Evolutionary conservation across 2,888 invertebrate genomes (phyloP), one percentile per base, ranked within the genome.

Genomic region (Diloba caeruleocephala): DNA sequence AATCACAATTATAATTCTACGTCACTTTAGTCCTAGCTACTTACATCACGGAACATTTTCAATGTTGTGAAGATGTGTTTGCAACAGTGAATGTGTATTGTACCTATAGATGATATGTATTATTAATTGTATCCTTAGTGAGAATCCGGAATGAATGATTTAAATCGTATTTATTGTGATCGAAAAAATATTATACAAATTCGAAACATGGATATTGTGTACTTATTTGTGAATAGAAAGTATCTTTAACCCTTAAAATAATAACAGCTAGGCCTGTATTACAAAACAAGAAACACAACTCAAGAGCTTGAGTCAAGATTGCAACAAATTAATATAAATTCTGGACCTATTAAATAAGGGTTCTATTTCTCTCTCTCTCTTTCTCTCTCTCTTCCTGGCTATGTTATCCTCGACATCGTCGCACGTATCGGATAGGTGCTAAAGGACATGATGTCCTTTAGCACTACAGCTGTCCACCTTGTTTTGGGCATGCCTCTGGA

Each of bases 21-120:
- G 71, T 78, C 73, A 71, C 66, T 65, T 60, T 68, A 68, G 63
- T 61, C 44, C 42, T 72, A 71, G 56, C 42, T 63, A 53, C 43
- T 46, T 64, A 64, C 61, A 52, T 62, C 61, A 72, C 70, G 62
- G 65, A 75, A 71, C 80, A 77, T 81, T 68, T 85, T 88, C 86
- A 88, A 89, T 90, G 84, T 88, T 89, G 88, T 81, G 84, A 88
- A 89, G 78, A 90, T 90, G 60, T 83, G 71, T 88, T 90, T 86
- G 82, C 87, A 89, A 90, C 88, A 90, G 86, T 88, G 88, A 89
- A 87, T 73, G 60, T 85, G 83, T 73, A 54, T 64, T 72, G 51
- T 61, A 69, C 43, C 39, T 58, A 55, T n/a, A n/a, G n/a, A n/a
- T 53, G 38, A 44, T 54, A 48, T 43, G 43, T 62, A 39, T 62